Evolutionary conservation across 2,113 vertebrate genomes (phyloP).

Genomic region (Tragelaphus imberbis): DNA sequence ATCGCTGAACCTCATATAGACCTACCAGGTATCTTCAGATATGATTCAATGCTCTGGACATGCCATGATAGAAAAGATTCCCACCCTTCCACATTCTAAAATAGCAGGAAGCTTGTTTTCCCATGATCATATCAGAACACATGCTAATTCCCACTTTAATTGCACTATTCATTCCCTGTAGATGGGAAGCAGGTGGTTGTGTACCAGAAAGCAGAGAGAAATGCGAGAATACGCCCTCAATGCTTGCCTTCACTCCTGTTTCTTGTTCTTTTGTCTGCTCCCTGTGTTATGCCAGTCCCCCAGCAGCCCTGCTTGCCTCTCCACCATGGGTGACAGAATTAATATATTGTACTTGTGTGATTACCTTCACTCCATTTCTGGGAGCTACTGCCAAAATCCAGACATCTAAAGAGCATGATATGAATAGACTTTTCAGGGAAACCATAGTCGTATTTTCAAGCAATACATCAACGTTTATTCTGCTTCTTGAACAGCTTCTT

Average conservation of each 20-base stretch:
- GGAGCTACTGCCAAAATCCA: slow-evolving; percentile 21
- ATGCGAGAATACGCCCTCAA: not conserved
- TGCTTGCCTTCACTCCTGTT: not conserved
- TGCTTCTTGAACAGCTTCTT: slow-evolving; percentile 60
- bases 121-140: not conserved
- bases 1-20: not conserved
- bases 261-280: not conserved
- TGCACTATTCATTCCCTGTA: not conserved
- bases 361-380: not conserved
- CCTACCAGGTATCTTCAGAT: not conserved
- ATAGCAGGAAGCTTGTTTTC: not conserved
- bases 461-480: slow-evolving; percentile 40
- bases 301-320: not conserved
- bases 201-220: not conserved
- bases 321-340: not conserved
- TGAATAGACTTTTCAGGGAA: slow-evolving; percentile 43
- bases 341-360: not conserved
- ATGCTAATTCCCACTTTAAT: not conserved
- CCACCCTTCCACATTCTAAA: not conserved
- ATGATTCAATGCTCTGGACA: not conserved
- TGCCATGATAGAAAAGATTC: not conserved
- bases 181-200: not conserved
- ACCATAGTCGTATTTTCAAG: slow-evolving; percentile 40
- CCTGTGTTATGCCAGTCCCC: not conserved
- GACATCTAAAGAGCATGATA: slow-evolving; percentile 21